phyloP scores from a whole-genome alignment of 2,888 invertebrate species.

The Andrena chrysosceles region DNA sequence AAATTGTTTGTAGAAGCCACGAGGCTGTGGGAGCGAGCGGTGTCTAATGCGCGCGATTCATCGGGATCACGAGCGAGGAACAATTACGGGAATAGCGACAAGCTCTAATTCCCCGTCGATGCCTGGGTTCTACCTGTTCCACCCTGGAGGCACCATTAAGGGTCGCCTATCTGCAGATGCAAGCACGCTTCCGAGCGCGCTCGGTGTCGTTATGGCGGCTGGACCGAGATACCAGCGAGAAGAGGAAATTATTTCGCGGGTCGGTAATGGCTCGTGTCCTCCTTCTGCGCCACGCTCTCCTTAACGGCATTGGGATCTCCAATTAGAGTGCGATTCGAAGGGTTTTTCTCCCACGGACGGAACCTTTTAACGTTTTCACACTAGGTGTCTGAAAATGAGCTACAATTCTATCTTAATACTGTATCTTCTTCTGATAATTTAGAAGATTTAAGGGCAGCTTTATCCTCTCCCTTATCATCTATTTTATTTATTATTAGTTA shows the following conservation, averaged over 20 bases:
- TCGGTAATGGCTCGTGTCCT: slow-evolving; percentile 55
- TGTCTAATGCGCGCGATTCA: not conserved
- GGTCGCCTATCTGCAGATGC: slow-evolving; percentile 47
- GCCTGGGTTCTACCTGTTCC: slow-evolving; percentile 3
- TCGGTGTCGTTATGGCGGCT: slow-evolving; percentile 58
- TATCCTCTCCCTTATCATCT: too few species aligned
- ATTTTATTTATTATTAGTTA: too few species aligned
- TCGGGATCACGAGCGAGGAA: not conserved
- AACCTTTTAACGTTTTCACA: not conserved
- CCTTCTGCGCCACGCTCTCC: slow-evolving; percentile 14
- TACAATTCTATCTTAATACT: not conserved
- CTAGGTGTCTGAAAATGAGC: not conserved
- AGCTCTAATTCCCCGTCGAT: slow-evolving; percentile 50
- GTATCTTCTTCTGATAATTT: not conserved
- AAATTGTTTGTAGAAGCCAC: too few species aligned
- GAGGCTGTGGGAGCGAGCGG: not conserved
- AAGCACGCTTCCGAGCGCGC: slow-evolving; percentile 52
- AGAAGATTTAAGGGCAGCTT: too few species aligned
- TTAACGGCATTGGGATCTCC: slow-evolving; percentile 43
- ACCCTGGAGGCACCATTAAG: slow-evolving; percentile 41
- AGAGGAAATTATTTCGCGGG: slow-evolving; percentile 63
- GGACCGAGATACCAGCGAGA: slow-evolving; percentile 53
- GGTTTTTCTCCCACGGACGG: slow-evolving; percentile 36
- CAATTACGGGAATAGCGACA: slow-evolving; percentile 35
- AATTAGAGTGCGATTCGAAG: slow-evolving; percentile 57